Conservation (phyloP, 2,888 invertebrate genomes). For the Cantharis lateralis region DNA sequence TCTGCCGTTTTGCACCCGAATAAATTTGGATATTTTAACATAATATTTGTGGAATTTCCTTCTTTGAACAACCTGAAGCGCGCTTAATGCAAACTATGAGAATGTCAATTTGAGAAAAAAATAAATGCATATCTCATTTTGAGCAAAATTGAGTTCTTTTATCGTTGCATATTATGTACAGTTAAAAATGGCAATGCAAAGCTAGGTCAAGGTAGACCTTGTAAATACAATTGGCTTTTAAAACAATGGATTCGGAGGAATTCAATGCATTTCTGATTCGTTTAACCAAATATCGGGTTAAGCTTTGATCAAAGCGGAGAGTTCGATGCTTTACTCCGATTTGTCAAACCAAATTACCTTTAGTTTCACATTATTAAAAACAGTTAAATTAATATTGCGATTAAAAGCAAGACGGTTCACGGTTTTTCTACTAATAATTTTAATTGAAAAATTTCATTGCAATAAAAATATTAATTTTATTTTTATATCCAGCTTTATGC, state of each 20-base stretch:
- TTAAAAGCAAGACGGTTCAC: neutral
- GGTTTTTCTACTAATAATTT: neutral
- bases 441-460: neutral
- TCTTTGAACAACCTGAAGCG: neutral
- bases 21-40: constrained; percentile 43
- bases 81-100: constrained; percentile 1
- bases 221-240: constrained; percentile 43
- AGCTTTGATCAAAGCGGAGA: neutral
- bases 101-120: constrained; percentile 1
- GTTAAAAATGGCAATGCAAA: constrained; percentile 33
- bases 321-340: neutral
- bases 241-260: constrained; percentile 43
- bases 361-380: neutral
- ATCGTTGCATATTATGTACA: constrained; percentile 11
- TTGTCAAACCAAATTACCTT: neutral
- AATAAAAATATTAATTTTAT: neutral
- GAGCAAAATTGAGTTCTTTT: neutral
- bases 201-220: constrained; percentile 49
- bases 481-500: neutral
- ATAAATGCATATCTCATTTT: neutral
- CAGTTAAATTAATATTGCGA: neutral
- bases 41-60: constrained; percentile 40
- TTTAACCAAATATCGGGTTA: constrained; percentile 26
- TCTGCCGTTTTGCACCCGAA: constrained; percentile 34
- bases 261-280: constrained; percentile 34